Percentiles rank a stretch among this genome's conserved stretches.
These are phyloP conservation scores for Labeo rohita DNA, from an alignment of 2,113 vertebrate genomes.

Conservation along the genomic window DNA sequence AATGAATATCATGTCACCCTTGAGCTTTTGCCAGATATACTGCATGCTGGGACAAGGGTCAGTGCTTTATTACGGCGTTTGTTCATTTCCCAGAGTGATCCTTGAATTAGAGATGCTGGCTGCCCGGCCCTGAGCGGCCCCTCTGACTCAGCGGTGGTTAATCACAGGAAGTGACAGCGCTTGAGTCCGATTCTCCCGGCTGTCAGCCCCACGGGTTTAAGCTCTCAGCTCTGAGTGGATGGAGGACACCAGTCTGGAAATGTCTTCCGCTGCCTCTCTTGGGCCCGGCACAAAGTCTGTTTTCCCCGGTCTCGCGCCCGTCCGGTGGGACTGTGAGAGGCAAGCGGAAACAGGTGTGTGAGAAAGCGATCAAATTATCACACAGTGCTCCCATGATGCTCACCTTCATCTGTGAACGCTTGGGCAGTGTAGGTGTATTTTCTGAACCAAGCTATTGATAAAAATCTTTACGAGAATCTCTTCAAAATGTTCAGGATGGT, in stretches of 20 bases:
- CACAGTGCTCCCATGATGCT: conserved; percentile 14
- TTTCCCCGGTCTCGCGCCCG: neutral
- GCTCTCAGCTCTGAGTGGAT: conserved; percentile 27
- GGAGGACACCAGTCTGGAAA: neutral
- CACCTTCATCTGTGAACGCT: conserved; percentile 7
- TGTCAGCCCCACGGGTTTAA: neutral
- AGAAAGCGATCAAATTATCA: conserved; percentile 48
- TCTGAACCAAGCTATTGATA: too few relatives aligned
- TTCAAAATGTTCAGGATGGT: neutral
- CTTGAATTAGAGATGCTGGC: conserved; percentile 59
- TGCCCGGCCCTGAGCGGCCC: conserved; percentile 41
- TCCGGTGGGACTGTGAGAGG: conserved; percentile 1
- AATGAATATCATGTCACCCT: neutral
- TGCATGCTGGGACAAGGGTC: conserved; percentile 62
- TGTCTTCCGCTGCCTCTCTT: neutral
- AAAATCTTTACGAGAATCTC: neutral
- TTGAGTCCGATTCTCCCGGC: conserved; percentile 9
- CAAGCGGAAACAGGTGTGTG: conserved; percentile 49
- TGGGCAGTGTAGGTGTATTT: neutral
- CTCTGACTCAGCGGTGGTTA: conserved; percentile 65
- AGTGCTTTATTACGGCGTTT: conserved; percentile 56
- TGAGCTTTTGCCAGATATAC: conserved; percentile 48
- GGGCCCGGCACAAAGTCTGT: too few relatives aligned
- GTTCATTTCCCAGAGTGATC: conserved; percentile 70
- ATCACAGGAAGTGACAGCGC: conserved; percentile 64